Evolutionary conservation across 2,113 vertebrate genomes (phyloP), one percentile per base, ranked within the genome.

Genomic region (Pelvicachromis taeniatus): DNA sequence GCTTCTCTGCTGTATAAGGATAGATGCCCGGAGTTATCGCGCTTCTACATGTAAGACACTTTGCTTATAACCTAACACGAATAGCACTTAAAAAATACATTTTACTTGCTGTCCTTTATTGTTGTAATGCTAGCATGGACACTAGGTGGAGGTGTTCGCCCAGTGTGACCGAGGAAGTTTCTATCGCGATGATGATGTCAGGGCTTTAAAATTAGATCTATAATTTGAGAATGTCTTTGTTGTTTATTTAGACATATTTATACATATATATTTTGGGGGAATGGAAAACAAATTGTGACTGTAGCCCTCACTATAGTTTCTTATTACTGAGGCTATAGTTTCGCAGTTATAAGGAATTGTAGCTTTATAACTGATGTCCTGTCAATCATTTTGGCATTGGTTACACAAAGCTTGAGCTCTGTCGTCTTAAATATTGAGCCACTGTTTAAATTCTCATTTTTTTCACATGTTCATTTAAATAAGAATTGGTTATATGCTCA

Each of bases 41-140:
- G 95, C 6, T 95, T 93, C 83, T 45, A 95, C 4, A 63, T 95
- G 96, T 96, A 94, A 97, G 96, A 48, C 61, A 33, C 4, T 19
- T 26, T 19, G 2, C 26, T 80, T 77, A 2, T 55, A 55, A 11
- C 38, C 5, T 3, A 6, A 3, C 40, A 9, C 11, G 1, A 77
- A 12, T 29, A 2, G 10, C 2, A 21, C 23, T 45, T 31, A 3
- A 11, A 6, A 2, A 0, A 4, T 40, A 14, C 3, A 16, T n/a
- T 17, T 45, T 0, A 8, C 16, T 4, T 1, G 9, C 1, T 53
- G n/a, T 35, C 10, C 3, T 8, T 0, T 85, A 12, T 79, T 85
- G 80, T 79, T 95, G 95, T 88, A 91, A 59, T 94, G 9, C 17
- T 17, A 29, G 6, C 6, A 3, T n/a, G 2, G 53, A 14, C 95